A percentile compares a stretch with the other conserved stretches of the same genome.
These are phyloP conservation scores for Pseudachorutes palmiensis DNA, from an alignment of 1,140 invertebrate species.

Conservation along the genomic window DNA sequence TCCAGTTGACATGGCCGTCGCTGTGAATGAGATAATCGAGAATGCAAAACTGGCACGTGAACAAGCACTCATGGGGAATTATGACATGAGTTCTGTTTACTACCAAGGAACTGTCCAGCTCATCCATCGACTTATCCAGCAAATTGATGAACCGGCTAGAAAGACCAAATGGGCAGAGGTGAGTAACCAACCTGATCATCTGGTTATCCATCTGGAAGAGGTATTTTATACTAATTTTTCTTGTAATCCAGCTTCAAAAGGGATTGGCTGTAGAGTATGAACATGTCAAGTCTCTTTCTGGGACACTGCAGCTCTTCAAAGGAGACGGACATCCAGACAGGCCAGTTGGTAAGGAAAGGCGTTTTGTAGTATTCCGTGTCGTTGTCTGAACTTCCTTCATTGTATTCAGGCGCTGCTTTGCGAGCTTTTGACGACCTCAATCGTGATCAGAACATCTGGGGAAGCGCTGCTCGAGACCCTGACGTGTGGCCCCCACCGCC, in stretches of 20 bases:
- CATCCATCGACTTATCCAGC: constrained; percentile 71
- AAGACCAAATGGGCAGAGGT: constrained; percentile 86
- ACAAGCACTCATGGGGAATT: constrained; percentile 89
- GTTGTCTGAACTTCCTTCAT: too few species aligned
- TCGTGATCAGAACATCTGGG: too few species aligned
- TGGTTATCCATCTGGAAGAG: constrained; percentile 63
- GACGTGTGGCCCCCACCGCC: constrained; percentile 60
- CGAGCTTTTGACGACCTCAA: too few species aligned
- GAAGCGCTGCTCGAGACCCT: constrained; percentile 48
- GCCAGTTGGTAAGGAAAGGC: constrained; percentile 21
- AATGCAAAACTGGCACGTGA: constrained; percentile 87
- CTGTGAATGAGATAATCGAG: constrained; percentile 79
- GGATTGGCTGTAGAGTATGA: constrained; percentile 84
- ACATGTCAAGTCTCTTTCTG: constrained; percentile 71
- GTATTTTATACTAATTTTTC: constrained; percentile 59
- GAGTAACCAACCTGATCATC: constrained; percentile 25
- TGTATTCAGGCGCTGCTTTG: neutral
- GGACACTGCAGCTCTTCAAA: constrained; percentile 57
- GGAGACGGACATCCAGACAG: constrained; percentile 46
- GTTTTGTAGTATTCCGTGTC: neutral
- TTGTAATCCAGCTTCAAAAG: constrained; percentile 64
- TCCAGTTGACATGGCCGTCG: constrained; percentile 58
- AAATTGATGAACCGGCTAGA: constrained; percentile 65
- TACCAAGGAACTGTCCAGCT: constrained; percentile 89
- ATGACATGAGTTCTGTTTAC: constrained; percentile 87